Base-by-base conservation (phyloP, 2,113 vertebrate species). In the Phylloscopus whistleri region DNA sequence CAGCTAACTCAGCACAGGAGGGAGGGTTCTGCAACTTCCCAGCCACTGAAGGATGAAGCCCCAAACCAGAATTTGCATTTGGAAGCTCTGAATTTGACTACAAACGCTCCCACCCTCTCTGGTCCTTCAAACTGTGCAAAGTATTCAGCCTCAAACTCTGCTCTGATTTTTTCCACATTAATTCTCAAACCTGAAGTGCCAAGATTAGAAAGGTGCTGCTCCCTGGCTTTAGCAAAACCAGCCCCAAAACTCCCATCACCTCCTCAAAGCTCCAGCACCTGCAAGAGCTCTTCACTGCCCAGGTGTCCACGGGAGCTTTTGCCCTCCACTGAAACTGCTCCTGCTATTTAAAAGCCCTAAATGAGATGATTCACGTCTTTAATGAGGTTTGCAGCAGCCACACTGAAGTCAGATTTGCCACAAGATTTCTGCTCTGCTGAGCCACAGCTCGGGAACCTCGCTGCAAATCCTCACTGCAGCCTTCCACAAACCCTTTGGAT, bases 171-270 rank as follows among this genome's bases (percentile, higher is more conserved):
- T 15, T 44, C 30, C 43, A 48, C 23, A 3, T 22, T 11, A 10
- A 58, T 30, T 75, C 55, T 66, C 59, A 39, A 83, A 58, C 16
- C 41, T 33, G 3, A 35, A 77, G 35, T 10, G 68, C 41, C 44
- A 35, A 11, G 39, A 52, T 76, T 33, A 75, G 46, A 41, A 66
- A 89, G 37, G 33, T 2, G 1, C 28, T 16, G 35, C 6, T 41
- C 26, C 43, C 12, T 14, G 27, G 20, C 39, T 67, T 59, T 5
- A 78, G 18, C 19, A 39, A 76, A 78, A 51, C 7, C 78, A 60
- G 35, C 67, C 85, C 0, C 0, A 79, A 79, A 46, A 14, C 10
- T 28, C 41, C 51, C 51, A 22, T 6, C 5, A 7, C 3, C 6
- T 28, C 63, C 68, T 52, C 52, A 39, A 44, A 55, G 31, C 53